Conservation (phyloP, 2,888 invertebrate genomes). For the Hirtodrosophila duncani region DNA sequence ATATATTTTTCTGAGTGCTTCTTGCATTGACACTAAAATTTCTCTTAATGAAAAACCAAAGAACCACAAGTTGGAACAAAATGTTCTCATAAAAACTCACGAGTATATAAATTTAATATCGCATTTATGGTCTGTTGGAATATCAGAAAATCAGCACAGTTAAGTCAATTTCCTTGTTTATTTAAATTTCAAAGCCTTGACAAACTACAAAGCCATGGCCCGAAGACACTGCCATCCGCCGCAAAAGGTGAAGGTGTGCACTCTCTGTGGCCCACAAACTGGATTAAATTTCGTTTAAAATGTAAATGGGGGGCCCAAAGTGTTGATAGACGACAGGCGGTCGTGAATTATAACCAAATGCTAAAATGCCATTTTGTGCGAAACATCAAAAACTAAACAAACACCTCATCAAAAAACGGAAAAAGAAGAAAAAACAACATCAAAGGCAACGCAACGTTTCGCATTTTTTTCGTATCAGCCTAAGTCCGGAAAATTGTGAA, state of each 20-base stretch:
- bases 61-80: too few relatives aligned
- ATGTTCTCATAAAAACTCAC: too few relatives aligned
- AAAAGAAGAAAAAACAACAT: constrained; percentile 39
- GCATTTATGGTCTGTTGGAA: too few relatives aligned
- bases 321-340: constrained; percentile 33
- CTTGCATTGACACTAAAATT: too few relatives aligned
- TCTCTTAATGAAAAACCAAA: too few relatives aligned
- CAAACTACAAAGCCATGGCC: constrained; percentile 29
- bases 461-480: constrained; percentile 5
- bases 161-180: constrained; percentile 73
- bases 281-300: constrained; percentile 75
- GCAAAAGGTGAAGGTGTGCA: constrained; percentile 34
- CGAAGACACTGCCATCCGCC: constrained; percentile 5
- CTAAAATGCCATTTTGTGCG: constrained; percentile 37
- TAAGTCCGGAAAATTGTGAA: constrained; percentile 1
- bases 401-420: constrained; percentile 67
- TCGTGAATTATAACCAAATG: constrained; percentile 42
- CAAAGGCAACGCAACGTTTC: constrained; percentile 51
- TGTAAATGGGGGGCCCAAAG: constrained; percentile 59
- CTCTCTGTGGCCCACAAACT: constrained; percentile 64
- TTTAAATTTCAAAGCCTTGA: constrained; percentile 61
- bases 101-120: too few relatives aligned
- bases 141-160: too few relatives aligned
- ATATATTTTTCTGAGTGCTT: too few relatives aligned
- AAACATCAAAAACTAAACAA: constrained; percentile 71